A percentile compares a stretch with the other conserved stretches of the same genome.
These are phyloP conservation scores for Sciurus niger DNA, from an alignment of 2,113 vertebrate genomes.

Conservation along the genomic window DNA sequence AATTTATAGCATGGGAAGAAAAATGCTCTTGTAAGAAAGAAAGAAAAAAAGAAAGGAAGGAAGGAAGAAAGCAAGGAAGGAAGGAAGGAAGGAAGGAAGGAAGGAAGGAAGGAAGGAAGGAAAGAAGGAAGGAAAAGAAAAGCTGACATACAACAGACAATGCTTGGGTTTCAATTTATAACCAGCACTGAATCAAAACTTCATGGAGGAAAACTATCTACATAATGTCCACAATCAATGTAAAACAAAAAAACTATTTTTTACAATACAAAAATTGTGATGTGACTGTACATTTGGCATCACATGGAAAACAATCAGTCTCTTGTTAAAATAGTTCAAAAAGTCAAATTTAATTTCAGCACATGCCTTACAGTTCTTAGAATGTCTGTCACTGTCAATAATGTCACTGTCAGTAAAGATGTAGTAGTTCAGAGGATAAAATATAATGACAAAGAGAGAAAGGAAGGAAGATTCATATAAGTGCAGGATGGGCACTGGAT, in stretches of 20 bases:
- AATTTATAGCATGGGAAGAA: neutral
- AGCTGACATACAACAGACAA: neutral
- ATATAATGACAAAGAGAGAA: neutral
- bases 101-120: too few relatives aligned
- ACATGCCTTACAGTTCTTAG: neutral
- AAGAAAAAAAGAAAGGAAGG: too few relatives aligned
- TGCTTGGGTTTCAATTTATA: slow-evolving; percentile 47
- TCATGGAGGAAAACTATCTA: neutral
- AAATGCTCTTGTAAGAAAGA: neutral
- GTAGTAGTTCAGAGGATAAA: neutral
- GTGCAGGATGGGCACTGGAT: neutral
- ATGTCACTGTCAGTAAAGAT: neutral
- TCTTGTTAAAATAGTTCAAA: neutral
- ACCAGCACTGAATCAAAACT: neutral
- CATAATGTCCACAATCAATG: neutral
- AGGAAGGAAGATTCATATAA: neutral
- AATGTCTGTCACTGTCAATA: neutral
- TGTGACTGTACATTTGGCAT: neutral
- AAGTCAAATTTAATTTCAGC: neutral
- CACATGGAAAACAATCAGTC: neutral
- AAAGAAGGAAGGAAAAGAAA: too few relatives aligned
- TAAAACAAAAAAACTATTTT: neutral
- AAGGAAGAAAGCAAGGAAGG: too few relatives aligned
- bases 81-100: too few relatives aligned
- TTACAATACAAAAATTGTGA: neutral